Evolutionary conservation across 2,113 vertebrate species (phyloP), one percentile per base, ranked within the genome.

Genomic region (Excalfactoria chinensis): DNA sequence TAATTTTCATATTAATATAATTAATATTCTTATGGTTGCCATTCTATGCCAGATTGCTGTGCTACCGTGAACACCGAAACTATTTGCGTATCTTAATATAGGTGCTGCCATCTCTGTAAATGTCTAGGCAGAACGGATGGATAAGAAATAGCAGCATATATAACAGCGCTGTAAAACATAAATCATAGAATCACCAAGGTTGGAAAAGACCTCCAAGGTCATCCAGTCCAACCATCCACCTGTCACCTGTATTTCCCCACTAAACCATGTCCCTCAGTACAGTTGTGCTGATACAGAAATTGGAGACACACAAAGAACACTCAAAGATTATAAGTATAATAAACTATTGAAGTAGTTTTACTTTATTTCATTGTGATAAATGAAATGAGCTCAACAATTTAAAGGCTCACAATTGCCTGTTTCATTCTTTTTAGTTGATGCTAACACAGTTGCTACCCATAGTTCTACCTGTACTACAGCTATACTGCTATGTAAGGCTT

Each of bases 281-380:
- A 53, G 8, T 17, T 35, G 55, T 46, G 30, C 25, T 51, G 22
- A n/a, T 23, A 30, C 4, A 75, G 20, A 56, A 84, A 75, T 41
- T 63, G 40, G 44, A 72, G 23, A 20, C 35, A 13, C 0, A 0
- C 1, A 21, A 32, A 41, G 32, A 86, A 7, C 41, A 26, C 66
- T 16, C 8, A 2, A 6, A 70, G 49, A 20, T 7, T 1, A 0
- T 63, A 23, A 17, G 17, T 62, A 2, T 44, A 15, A 21, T 66
- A 66, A 89, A 55, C 23, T 58, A 1, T 53, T 66, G 48, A 53
- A 8, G 9, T 60, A 34, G 20, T 19, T 84, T 53, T 56, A 3
- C 68, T 82, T 69, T 62, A 1, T 62, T 73, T 91, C 74, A 58
- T 40, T 66, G 59, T 26, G 49, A 58, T 11, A 66, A 48, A 46